These are phyloP conservation scores for Scolopax mira DNA, from an alignment of 2,113 vertebrate genomes.

Conservation along the genomic window DNA sequence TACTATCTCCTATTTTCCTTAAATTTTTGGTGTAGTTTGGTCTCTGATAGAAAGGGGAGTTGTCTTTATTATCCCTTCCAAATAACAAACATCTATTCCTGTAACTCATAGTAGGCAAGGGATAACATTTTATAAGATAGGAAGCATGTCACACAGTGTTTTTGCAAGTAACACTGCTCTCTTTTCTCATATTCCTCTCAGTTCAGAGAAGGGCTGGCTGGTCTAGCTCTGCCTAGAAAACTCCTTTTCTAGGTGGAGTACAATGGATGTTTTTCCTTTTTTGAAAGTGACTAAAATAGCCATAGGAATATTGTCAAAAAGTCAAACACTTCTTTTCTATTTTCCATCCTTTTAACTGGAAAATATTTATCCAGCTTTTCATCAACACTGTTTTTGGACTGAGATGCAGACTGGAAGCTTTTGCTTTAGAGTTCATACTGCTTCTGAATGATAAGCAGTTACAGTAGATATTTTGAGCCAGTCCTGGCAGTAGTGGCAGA, in stretches of 20 bases:
- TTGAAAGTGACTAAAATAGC: background rate
- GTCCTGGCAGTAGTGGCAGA: background rate
- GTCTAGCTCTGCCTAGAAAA: background rate
- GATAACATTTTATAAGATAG: background rate
- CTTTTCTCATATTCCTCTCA: background rate
- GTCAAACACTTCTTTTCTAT: background rate
- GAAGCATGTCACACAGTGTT: background rate
- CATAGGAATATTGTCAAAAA: background rate
- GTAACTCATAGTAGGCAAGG: background rate
- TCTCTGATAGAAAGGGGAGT: background rate
- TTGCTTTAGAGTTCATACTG: background rate
- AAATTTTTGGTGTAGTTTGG: background rate
- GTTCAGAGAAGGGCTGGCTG: background rate
- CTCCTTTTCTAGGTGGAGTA: background rate
- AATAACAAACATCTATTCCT: background rate
- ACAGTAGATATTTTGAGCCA: background rate
- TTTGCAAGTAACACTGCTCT: background rate
- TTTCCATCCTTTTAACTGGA: background rate
- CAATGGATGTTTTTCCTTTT: background rate
- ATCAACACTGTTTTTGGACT: background rate
- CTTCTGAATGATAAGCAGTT: conserved; percentile 25
- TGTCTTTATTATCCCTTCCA: background rate
- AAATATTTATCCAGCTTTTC: background rate
- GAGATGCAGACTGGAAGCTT: background rate
- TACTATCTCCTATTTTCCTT: background rate